Evolutionary conservation across 2,797 vertebrate genomes (phyloP).

Genomic region (Platalea minor): DNA sequence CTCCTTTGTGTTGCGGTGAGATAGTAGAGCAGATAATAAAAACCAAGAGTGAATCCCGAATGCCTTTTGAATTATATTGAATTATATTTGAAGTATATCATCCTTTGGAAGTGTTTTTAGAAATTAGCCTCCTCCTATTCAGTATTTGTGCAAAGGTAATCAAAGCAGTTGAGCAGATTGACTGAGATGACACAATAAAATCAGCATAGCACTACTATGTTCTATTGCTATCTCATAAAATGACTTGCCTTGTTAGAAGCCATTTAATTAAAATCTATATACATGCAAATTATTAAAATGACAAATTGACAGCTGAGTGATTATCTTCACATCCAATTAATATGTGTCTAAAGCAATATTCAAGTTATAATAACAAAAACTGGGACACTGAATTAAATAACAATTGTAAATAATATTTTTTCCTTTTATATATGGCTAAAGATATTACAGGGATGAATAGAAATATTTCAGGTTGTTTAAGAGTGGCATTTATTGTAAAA

Average conservation of each 20-base stretch:
- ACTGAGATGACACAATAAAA: neutral
- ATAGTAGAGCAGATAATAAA: neutral
- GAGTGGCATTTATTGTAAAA: neutral
- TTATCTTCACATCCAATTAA: slow-evolving; percentile 24
- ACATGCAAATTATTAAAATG: neutral
- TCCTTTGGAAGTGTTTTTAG: neutral
- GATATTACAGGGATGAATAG: neutral
- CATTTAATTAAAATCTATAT: slow-evolving; percentile 6
- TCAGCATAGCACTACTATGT: neutral
- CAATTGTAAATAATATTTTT: neutral
- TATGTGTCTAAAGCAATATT: neutral
- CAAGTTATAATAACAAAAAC: neutral
- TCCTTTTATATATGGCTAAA: neutral
- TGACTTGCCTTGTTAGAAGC: neutral
- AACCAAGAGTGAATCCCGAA: neutral
- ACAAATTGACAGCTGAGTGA: neutral
- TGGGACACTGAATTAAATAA: neutral
- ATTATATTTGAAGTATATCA: neutral
- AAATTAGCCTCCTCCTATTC: neutral
- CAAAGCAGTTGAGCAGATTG: neutral
- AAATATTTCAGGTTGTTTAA: neutral
- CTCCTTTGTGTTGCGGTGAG: neutral
- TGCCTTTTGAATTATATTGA: neutral
- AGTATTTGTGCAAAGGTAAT: neutral
- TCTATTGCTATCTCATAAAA: neutral